Evolutionary conservation across 2,113 vertebrate species (phyloP), one percentile per base, ranked within the genome.

Genomic region (Notechis scutatus): DNA sequence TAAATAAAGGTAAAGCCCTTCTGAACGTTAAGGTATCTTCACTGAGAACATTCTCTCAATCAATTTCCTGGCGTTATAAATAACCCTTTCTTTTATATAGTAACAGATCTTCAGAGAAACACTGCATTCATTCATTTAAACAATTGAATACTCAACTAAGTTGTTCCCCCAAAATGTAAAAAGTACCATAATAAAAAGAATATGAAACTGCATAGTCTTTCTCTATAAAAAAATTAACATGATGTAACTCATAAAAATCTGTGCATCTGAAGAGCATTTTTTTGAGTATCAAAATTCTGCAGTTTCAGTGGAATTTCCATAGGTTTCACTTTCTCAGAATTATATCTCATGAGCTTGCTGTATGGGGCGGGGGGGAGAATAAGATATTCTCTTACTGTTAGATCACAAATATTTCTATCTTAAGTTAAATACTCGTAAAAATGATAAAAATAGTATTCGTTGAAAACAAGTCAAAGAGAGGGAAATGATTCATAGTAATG

Each of bases 401-500:
- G 55, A 24, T 47, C 74, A 59, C 54, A 90, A 86, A 86, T 64
- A 47, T 50, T 52, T 61, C 6, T 87, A 87, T 86, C 81, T 90
- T 42, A 52, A 47, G 24, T 64, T 93, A 87, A 47, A 81, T 2
- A 7, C 34, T 50, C 29, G 50, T 24, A 90, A 86, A 93, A 90
- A 9, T 20, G 61, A 92, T 74, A 81, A 50, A 87, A 57, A 61
- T 4, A 0, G 6, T 55, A 23, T 21, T 86, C 50, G 39, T 29
- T 86, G 74, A 61, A 88, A 92, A 92, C 87, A 88, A 74, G 87
- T 56, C 39, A 81, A n/a, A 89, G 21, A 55, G 50, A 14, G 74
- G 45, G 24, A 88, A 93, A 54, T 87, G 45, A 54, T 90, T 50
- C 57, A 89, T 69, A 85, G 26, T 56, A 85, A 93, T 92, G 85